These are phyloP conservation scores for Poecilia wingei DNA, from an alignment of 2,797 vertebrate genomes.

Conservation along the genomic window DNA sequence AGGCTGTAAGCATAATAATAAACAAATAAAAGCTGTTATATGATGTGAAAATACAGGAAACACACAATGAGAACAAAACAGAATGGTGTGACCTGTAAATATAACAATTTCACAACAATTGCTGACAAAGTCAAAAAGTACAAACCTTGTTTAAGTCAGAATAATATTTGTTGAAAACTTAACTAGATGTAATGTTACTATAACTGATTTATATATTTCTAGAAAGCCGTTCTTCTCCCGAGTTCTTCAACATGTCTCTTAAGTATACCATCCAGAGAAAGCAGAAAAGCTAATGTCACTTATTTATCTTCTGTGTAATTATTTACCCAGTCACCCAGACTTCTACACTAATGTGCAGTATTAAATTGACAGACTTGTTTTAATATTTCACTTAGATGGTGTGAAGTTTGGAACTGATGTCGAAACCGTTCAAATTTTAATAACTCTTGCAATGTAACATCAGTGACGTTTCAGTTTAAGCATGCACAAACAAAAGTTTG, in stretches of 20 bases:
- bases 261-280: slow-evolving; percentile 59
- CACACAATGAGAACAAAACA: neutral
- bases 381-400: slow-evolving; percentile 13
- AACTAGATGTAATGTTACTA: neutral
- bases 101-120: neutral
- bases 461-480: neutral
- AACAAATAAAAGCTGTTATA: neutral
- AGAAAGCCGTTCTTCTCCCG: slow-evolving; percentile 21
- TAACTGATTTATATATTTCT: neutral
- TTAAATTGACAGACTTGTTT: neutral
- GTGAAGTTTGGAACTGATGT: neutral
- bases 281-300: slow-evolving; percentile 30
- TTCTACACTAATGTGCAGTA: neutral
- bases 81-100: neutral
- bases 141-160: neutral
- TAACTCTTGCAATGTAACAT: neutral
- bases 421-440: neutral
- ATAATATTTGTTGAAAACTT: neutral
- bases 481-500: neutral
- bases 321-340: slow-evolving; percentile 69
- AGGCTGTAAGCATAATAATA: too few relatives aligned
- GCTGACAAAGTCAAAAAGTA: neutral
- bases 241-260: slow-evolving; percentile 31
- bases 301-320: slow-evolving; percentile 79
- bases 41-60: neutral